These are phyloP conservation scores for Pseudorasbora parva DNA, from an alignment of 2,113 vertebrate genomes.

Conservation along the genomic window DNA sequence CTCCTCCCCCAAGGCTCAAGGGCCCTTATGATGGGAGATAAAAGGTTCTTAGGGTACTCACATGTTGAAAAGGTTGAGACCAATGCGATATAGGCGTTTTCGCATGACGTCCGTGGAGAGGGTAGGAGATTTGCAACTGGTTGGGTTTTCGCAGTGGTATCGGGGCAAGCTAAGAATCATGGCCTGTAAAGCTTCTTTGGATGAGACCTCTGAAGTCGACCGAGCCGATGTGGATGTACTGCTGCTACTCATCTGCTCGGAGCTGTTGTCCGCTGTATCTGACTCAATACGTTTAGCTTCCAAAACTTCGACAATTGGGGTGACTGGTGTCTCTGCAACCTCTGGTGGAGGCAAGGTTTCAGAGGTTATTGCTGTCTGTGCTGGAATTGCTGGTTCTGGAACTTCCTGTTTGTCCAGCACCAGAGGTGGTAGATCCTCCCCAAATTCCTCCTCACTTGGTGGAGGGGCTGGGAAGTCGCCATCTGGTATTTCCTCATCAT, in stretches of 20 bases:
- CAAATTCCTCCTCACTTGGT: constrained; percentile 72
- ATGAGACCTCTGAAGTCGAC: constrained; percentile 85
- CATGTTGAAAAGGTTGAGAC: constrained; percentile 98
- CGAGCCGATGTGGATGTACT: constrained; percentile 90
- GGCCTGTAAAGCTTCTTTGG: constrained; percentile 94
- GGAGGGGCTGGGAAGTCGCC: constrained; percentile 77
- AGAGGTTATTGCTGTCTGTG: constrained; percentile 40
- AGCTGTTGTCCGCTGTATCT: constrained; percentile 84
- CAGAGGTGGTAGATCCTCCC: constrained; percentile 64
- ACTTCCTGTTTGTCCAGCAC: constrained; percentile 67
- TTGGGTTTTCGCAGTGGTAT: constrained; percentile 96
- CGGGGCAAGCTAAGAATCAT: constrained; percentile 97
- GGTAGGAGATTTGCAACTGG: constrained; percentile 94
- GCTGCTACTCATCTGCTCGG: constrained; percentile 92
- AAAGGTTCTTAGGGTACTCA: constrained; percentile 75
- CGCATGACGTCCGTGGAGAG: constrained; percentile 96
- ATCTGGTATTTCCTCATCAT: constrained; percentile 63
- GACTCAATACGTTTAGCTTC: constrained; percentile 79
- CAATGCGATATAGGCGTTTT: constrained; percentile 96
- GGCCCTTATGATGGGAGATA: not conserved
- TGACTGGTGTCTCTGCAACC: constrained; percentile 29
- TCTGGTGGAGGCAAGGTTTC: constrained; percentile 36
- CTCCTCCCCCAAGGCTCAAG: no score
- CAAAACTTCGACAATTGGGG: constrained; percentile 66
- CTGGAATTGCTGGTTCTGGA: constrained; percentile 32